Evolutionary conservation across 1,140 invertebrate genomes (phyloP).

Genomic region (Bombus terrestris): DNA sequence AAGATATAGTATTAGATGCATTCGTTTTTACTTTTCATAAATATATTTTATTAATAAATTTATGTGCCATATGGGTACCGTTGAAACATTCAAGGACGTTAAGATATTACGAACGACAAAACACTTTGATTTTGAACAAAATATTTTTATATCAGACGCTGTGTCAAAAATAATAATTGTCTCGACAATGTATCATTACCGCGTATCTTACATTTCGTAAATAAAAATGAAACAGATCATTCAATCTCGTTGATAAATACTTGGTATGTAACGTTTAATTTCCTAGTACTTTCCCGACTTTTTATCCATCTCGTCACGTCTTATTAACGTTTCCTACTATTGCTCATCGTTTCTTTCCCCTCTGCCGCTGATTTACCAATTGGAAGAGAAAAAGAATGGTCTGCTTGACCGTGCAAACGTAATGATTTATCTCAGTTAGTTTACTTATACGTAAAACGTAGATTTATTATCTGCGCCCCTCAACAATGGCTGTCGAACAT

Average conservation of each 20-base stretch:
- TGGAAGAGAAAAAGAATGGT: too few relatives aligned
- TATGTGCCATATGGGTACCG: too few relatives aligned
- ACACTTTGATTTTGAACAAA: neutral
- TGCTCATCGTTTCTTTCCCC: neutral
- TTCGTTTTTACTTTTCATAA: too few relatives aligned
- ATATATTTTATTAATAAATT: too few relatives aligned
- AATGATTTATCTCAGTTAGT: neutral
- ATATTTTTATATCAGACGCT: neutral
- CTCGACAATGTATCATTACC: neutral
- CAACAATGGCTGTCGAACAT: too few relatives aligned
- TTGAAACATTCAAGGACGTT: neutral
- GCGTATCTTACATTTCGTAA: conserved; percentile 16
- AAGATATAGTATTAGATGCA: neutral
- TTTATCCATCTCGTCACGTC: neutral
- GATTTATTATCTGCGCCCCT: rapidly evolving
- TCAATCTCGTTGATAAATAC: neutral
- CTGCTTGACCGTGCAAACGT: neutral
- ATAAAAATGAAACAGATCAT: conserved; percentile 18
- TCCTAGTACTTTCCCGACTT: neutral
- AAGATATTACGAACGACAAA: neutral
- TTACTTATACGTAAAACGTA: neutral
- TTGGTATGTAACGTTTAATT: neutral
- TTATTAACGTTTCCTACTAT: neutral
- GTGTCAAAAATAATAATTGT: neutral
- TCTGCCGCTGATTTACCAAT: neutral